A percentile compares a stretch with the other conserved stretches of the same genome.
These are phyloP conservation scores for Trichechus manatus DNA, from an alignment of 2,113 vertebrate genomes.

Conservation along the genomic window DNA sequence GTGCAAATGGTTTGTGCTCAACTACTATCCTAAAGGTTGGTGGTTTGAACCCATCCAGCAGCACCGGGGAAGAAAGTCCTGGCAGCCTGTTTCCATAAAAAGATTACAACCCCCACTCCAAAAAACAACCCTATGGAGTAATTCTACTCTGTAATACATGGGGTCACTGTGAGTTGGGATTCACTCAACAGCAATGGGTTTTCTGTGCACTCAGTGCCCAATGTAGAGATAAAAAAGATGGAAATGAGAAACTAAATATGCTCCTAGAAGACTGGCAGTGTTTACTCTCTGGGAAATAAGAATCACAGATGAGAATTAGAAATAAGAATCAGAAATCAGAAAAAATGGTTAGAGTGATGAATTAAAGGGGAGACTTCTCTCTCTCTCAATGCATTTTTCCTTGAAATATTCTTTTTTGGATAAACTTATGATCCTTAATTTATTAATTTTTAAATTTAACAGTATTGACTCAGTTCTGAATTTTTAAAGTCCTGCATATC, in stretches of 20 bases:
- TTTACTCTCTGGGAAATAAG: neutral
- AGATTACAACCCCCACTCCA: too few species aligned
- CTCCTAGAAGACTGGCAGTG: neutral
- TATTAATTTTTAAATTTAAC: slow-evolving; percentile 27
- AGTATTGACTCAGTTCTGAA: neutral
- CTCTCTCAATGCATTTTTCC: slow-evolving; percentile 6
- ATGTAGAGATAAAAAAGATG: neutral
- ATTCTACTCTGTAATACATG: neutral
- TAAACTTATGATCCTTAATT: neutral
- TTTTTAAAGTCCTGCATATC: neutral
- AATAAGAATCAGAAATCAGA: neutral
- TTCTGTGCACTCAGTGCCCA: neutral
- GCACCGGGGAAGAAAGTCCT: neutral
- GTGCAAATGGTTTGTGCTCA: neutral
- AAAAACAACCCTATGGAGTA: neutral
- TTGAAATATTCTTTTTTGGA: neutral
- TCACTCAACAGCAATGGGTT: neutral
- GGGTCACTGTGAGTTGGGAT: neutral
- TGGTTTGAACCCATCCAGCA: neutral
- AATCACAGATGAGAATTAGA: neutral
- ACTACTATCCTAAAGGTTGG: too few species aligned
- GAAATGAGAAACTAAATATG: neutral
- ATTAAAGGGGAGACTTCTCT: neutral
- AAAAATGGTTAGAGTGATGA: slow-evolving; percentile 3
- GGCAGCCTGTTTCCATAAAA: neutral